A percentile compares a stretch with the other conserved stretches of the same genome.
Evolutionary conservation across 2,888 invertebrate species (phyloP).

Genomic region (Chymomyza caudatula): DNA sequence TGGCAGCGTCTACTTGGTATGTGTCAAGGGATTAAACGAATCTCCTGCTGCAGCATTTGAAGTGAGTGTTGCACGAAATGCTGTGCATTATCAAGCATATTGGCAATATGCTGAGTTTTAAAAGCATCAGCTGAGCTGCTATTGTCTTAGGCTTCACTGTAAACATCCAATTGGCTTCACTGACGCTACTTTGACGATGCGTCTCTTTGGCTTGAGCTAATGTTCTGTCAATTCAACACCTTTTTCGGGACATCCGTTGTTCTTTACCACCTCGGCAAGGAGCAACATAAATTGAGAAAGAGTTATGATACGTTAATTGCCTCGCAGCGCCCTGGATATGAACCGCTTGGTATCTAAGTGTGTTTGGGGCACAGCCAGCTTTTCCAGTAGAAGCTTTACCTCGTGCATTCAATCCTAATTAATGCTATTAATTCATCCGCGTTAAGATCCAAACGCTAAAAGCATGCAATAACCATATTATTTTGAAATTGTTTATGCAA

Average conservation of each 20-base stretch:
- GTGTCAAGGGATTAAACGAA: conserved; percentile 51
- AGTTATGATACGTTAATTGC: conserved; percentile 10
- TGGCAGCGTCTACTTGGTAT: conserved; percentile 33
- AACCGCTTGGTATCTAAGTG: conserved; percentile 38
- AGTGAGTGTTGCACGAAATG: conserved; percentile 7
- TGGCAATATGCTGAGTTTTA: too few species aligned
- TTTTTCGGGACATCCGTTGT: background rate
- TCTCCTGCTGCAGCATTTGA: conserved; percentile 6
- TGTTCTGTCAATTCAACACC: background rate
- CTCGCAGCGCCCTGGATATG: conserved; percentile 26
- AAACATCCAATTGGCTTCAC: too few species aligned
- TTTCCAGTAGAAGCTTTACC: conserved; percentile 44
- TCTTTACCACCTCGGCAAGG: conserved; percentile 19
- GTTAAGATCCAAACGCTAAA: too few species aligned
- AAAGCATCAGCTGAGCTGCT: too few species aligned
- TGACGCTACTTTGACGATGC: conserved; percentile 31
- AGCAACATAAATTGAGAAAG: conserved; percentile 42
- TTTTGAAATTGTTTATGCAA: too few species aligned
- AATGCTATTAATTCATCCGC: conserved; percentile 32
- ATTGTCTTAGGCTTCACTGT: too few species aligned
- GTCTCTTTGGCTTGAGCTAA: too few species aligned
- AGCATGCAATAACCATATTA: too few species aligned
- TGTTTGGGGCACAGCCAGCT: conserved; percentile 48
- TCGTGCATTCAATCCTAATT: too few species aligned
- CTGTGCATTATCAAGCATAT: too few species aligned